Percentiles rank a stretch among this genome's conserved stretches.
Conservation (phyloP, 2,888 invertebrate genomes). For the Hydrotaea diabolus region DNA sequence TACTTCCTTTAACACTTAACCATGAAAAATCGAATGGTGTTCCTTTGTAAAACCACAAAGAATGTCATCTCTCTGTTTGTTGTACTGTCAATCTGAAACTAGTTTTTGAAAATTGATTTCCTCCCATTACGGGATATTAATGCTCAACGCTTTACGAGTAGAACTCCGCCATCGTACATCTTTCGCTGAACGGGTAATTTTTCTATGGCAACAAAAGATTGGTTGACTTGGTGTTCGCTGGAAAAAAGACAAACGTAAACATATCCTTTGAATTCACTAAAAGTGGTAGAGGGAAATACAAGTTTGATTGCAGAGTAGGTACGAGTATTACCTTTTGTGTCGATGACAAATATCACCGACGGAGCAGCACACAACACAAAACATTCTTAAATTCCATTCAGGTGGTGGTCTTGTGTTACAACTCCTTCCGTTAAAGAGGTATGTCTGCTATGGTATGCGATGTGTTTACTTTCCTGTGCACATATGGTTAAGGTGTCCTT, state of each 20-base stretch:
- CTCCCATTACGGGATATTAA: constrained; percentile 66
- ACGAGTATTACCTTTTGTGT: constrained; percentile 62
- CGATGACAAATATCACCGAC: constrained; percentile 67
- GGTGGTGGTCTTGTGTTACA: constrained; percentile 59
- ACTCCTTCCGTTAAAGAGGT: constrained; percentile 41
- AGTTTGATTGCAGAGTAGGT: constrained; percentile 49
- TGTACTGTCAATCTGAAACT: constrained; percentile 53
- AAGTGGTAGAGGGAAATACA: constrained; percentile 39
- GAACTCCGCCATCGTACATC: constrained; percentile 18
- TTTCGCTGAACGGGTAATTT: constrained; percentile 41
- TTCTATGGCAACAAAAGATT: constrained; percentile 64
- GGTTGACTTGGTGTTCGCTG: constrained; percentile 53
- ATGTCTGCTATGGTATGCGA: constrained; percentile 49
- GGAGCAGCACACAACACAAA: constrained; percentile 42
- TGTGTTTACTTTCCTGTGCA: constrained; percentile 23
- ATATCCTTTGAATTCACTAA: constrained; percentile 43
- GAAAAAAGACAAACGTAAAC: constrained; percentile 55
- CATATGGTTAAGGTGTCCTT: constrained; percentile 36
- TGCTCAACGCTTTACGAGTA: constrained; percentile 54
- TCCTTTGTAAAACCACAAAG: constrained; percentile 57
- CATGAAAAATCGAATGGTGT: constrained; percentile 53
- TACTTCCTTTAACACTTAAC: constrained; percentile 15
- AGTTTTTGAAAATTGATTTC: constrained; percentile 66
- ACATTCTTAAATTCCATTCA: constrained; percentile 42
- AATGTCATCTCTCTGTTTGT: constrained; percentile 33